These are phyloP conservation scores for Cartodere bifasciata DNA, from an alignment of 2,888 invertebrate species.

Conservation along the genomic window DNA sequence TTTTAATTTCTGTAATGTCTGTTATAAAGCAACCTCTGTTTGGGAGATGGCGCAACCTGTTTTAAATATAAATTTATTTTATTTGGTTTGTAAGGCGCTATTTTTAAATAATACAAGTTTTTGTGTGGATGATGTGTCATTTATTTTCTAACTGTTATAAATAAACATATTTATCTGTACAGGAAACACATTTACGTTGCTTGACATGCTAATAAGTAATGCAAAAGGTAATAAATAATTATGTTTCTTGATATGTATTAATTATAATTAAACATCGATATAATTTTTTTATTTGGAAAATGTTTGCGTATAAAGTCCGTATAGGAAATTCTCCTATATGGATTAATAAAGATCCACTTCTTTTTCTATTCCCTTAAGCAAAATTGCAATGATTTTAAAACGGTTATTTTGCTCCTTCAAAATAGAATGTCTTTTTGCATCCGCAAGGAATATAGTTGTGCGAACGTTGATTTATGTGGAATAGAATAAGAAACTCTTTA, in stretches of 20 bases:
- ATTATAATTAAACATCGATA: conserved; percentile 32
- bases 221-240: conserved; percentile 27
- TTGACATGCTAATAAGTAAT: conserved; percentile 25
- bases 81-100: too few species aligned
- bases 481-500: too few species aligned
- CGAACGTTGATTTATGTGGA: too few species aligned
- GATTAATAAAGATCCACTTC: too few species aligned
- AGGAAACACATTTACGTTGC: conserved; percentile 23
- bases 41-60: too few species aligned
- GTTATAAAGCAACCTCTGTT: too few species aligned
- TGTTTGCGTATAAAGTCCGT: conserved; percentile 7
- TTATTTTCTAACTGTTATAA: conserved; percentile 17
- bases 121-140: conserved; percentile 11
- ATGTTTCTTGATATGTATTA: conserved; percentile 31
- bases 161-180: conserved; percentile 28
- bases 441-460: too few species aligned
- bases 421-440: too few species aligned
- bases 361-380: not conserved
- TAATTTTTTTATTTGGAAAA: conserved; percentile 28
- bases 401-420: too few species aligned
- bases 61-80: too few species aligned
- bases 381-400: not conserved
- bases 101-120: not conserved
- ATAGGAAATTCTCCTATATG: not conserved
- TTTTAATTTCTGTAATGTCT: too few species aligned